phyloP scores from a whole-genome alignment of 2,888 invertebrate genomes.

The Callyntrura sp. region DNA sequence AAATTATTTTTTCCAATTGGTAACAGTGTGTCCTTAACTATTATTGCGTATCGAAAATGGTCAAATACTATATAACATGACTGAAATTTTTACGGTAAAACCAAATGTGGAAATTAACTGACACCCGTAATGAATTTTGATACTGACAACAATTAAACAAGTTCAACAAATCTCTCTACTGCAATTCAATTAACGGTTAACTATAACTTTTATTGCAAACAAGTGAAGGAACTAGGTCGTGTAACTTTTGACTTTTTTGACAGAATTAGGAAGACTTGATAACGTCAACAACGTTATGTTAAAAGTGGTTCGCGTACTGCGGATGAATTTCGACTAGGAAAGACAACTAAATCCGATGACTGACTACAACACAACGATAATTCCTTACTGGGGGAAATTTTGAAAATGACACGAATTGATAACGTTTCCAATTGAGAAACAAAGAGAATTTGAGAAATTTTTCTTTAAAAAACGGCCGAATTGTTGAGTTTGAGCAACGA shows the following conservation, averaged over 20 bases:
- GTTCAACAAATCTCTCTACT: not conserved
- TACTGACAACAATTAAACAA: not conserved
- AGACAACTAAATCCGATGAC: not conserved
- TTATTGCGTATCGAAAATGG: conserved; percentile 75
- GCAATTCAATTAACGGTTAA: not conserved
- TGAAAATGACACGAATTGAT: conserved; percentile 17
- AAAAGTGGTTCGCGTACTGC: conserved; percentile 59
- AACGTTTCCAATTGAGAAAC: conserved; percentile 5
- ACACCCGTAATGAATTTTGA: not conserved
- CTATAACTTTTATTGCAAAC: conserved; percentile 2
- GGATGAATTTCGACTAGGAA: conserved; percentile 60
- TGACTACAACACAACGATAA: not conserved
- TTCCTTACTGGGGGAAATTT: not conserved
- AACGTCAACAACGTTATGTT: conserved; percentile 23
- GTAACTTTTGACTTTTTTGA: not conserved
- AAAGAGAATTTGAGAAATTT: conserved; percentile 1
- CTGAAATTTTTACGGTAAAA: not conserved
- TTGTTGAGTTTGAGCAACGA: conserved; percentile 76
- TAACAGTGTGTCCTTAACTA: conserved; percentile 66
- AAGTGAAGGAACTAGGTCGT: not conserved
- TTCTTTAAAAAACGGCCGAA: conserved; percentile 60
- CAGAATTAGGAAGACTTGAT: conserved; percentile 65
- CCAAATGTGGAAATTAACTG: not conserved
- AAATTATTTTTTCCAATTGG: conserved; percentile 56
- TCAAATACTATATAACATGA: conserved; percentile 26